These are phyloP conservation scores for Scaptodrosophila lebanonensis DNA, from an alignment of 1,140 invertebrate species.

Conservation along the genomic window DNA sequence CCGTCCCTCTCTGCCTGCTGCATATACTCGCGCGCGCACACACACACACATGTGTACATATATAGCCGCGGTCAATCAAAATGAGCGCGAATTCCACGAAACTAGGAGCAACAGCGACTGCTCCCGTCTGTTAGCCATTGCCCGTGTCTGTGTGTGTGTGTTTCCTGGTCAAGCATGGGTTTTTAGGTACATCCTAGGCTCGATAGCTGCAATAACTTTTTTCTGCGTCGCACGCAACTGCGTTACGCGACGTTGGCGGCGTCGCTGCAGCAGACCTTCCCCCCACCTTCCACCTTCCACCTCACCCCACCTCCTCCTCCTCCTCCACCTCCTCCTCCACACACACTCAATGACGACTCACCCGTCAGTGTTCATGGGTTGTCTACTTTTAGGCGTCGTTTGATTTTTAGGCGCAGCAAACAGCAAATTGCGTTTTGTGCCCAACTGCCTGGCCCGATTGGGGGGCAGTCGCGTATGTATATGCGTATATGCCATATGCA, in stretches of 20 bases:
- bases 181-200: conserved; percentile 50
- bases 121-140: conserved; percentile 7
- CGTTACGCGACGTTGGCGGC: conserved; percentile 12
- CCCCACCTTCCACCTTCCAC: no score
- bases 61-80: conserved; percentile 35
- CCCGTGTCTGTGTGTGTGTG: background rate
- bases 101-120: conserved; percentile 51
- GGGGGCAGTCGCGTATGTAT: conserved; percentile 5
- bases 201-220: conserved; percentile 36
- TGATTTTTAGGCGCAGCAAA: conserved; percentile 68
- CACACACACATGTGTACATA: no score
- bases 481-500: conserved; percentile 27
- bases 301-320: no score
- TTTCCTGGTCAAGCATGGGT: conserved; percentile 26
- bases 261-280: background rate
- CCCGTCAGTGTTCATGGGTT: no score
- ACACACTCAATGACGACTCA: no score
- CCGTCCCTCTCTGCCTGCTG: no score
- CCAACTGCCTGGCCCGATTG: conserved; percentile 38
- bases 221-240: conserved; percentile 18
- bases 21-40: no score
- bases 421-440: conserved; percentile 57
- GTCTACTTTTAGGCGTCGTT: conserved; percentile 70
- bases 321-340: no score
- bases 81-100: conserved; percentile 32